Conservation (phyloP, 2,113 vertebrate species). For the Progne subis region DNA sequence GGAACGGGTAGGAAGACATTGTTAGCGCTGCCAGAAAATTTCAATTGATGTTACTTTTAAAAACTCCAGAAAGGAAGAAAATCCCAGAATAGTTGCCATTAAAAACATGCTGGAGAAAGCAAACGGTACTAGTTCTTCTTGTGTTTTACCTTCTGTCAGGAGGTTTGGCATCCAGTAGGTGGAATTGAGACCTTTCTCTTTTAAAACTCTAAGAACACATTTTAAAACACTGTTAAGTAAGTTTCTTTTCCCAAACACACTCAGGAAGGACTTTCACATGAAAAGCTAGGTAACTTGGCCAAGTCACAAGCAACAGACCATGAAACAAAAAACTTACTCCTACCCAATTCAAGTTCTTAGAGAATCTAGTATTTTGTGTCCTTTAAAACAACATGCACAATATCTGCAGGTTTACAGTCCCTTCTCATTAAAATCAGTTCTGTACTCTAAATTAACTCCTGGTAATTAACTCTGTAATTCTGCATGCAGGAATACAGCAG, state of each 20-base stretch:
- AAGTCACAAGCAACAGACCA: neutral
- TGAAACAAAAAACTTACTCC: neutral
- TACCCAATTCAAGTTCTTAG: neutral
- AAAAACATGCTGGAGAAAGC: neutral
- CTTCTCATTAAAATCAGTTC: neutral
- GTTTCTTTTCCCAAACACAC: neutral
- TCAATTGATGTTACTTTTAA: neutral
- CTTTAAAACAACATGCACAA: neutral
- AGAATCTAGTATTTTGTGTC: neutral
- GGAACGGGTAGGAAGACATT: neutral
- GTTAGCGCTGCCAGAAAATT: neutral
- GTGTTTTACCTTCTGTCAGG: neutral
- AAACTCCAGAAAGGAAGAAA: slow-evolving; percentile 1
- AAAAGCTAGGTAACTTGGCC: neutral
- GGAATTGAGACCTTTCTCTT: neutral
- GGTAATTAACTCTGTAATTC: neutral
- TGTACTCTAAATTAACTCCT: neutral
- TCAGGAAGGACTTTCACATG: neutral
- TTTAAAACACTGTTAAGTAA: neutral
- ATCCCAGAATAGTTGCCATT: neutral
- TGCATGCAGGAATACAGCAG: neutral
- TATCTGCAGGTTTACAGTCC: neutral
- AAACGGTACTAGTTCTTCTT: neutral
- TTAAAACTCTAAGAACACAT: neutral
- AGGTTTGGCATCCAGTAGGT: neutral